phyloP scores from a whole-genome alignment of 2,888 invertebrate genomes.

The Homarus gammarus region DNA sequence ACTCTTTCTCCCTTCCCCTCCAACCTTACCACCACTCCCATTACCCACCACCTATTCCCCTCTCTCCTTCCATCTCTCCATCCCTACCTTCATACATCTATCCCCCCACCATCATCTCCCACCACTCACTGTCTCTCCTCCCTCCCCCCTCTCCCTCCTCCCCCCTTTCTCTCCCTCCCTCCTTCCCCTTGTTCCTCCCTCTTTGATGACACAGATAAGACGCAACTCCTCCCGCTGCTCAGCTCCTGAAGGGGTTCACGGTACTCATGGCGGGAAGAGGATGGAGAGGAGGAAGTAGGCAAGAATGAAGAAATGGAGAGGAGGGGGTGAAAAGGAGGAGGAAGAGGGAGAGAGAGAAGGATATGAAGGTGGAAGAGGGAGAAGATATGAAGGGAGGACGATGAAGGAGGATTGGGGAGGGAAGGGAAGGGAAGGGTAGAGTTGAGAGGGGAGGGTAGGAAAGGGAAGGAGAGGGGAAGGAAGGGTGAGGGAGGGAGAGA shows the following conservation, averaged over 20 bases:
- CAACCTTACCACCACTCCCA: background rate
- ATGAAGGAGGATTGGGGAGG: background rate
- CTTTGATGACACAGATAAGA: slow-evolving; percentile 45
- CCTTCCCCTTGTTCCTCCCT: slow-evolving; percentile 9
- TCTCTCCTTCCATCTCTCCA: background rate
- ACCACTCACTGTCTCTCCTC: background rate
- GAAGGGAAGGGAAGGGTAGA: too few relatives aligned
- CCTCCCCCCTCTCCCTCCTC: background rate
- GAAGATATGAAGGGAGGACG: background rate
- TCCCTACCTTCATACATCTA: too few relatives aligned
- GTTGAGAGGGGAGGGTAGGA: too few relatives aligned
- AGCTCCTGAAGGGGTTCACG: slow-evolving; percentile 17
- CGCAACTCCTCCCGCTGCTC: slow-evolving; percentile 11
- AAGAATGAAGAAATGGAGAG: background rate
- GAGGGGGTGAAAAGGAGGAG: background rate
- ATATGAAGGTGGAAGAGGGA: background rate
- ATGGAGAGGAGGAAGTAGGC: background rate
- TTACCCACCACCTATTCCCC: background rate
- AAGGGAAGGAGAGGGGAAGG: background rate
- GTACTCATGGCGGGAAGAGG: background rate
- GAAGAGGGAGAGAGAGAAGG: background rate
- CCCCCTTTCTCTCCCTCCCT: slow-evolving; percentile 17
- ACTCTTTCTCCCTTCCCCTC: background rate
- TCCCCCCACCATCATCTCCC: background rate
- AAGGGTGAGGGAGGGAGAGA: background rate